Evolutionary conservation across 2,888 invertebrate genomes (phyloP).

Genomic region (Oscheius onirici): DNA sequence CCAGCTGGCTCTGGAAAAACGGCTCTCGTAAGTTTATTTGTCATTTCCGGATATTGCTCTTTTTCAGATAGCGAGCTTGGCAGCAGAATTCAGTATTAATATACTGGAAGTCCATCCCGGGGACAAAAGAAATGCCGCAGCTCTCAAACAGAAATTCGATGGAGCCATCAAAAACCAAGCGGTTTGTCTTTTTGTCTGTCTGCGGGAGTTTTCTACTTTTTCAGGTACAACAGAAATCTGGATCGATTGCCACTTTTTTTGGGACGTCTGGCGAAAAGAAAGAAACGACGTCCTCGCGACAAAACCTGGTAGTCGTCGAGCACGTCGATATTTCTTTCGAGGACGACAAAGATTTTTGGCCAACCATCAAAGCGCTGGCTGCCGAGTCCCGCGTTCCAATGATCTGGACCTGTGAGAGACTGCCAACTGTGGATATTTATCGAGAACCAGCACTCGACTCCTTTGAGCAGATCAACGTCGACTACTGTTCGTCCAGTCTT

Average conservation of each 20-base stretch:
- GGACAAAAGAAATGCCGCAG: conserved; percentile 8
- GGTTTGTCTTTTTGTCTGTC: not conserved
- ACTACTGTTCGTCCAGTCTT: not conserved
- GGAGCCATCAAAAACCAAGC: conserved; percentile 7
- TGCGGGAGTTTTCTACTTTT: not conserved
- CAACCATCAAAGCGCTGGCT: conserved; percentile 11
- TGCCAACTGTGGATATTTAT: not conserved
- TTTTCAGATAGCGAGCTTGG: conserved; percentile 16
- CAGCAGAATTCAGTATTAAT: conserved; percentile 15
- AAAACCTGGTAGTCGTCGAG: conserved; percentile 20
- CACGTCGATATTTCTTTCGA: conserved; percentile 26
- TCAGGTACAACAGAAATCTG: not conserved
- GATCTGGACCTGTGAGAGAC: conserved; percentile 23
- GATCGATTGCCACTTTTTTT: conserved; percentile 24
- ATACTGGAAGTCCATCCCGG: conserved; percentile 26
- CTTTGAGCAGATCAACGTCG: not conserved
- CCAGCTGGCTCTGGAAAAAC: conserved; percentile 20
- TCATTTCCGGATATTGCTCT: not conserved
- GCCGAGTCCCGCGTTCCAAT: conserved; percentile 15
- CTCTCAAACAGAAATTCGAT: conserved; percentile 13
- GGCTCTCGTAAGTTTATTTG: not conserved
- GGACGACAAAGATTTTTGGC: conserved; percentile 27
- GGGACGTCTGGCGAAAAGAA: not conserved
- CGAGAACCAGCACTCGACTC: not conserved
- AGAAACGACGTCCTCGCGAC: not conserved